These are phyloP conservation scores for Zenarchopterus dispar DNA, from an alignment of 2,797 vertebrate genomes.

Conservation along the genomic window DNA sequence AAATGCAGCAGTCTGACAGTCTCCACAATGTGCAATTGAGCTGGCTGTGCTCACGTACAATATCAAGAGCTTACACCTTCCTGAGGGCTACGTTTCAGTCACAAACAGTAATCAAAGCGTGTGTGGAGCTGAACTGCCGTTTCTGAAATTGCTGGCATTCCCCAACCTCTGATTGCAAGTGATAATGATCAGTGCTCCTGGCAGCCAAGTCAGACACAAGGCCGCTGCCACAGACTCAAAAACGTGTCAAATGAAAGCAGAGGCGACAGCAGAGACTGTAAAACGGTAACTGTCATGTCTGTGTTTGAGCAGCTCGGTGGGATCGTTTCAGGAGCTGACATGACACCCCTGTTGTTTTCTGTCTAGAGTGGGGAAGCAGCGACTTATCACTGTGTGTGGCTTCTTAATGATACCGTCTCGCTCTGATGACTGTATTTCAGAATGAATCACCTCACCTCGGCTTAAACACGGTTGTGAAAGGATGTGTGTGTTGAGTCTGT, in stretches of 20 bases:
- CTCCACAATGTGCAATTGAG: slow-evolving; percentile 30
- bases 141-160: slow-evolving; percentile 49
- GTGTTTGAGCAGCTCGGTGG: slow-evolving; percentile 8
- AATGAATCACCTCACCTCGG: slow-evolving; percentile 58
- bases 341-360: slow-evolving; percentile 25
- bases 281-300: background rate
- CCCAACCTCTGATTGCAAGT: slow-evolving; percentile 48
- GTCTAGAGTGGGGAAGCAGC: slow-evolving; percentile 18
- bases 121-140: slow-evolving; percentile 44
- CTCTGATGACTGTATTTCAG: slow-evolving; percentile 42
- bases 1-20: slow-evolving; percentile 10
- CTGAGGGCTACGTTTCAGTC: slow-evolving; percentile 41
- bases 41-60: slow-evolving; percentile 30
- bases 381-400: slow-evolving; percentile 43
- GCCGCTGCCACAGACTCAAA: slow-evolving; percentile 21
- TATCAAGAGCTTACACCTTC: slow-evolving; percentile 32
- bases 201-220: slow-evolving; percentile 40
- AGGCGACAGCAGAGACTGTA: background rate
- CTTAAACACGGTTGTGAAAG: slow-evolving; percentile 38
- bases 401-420: slow-evolving; percentile 63
- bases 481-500: slow-evolving; percentile 29
- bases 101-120: slow-evolving; percentile 63
- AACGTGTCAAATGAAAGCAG: slow-evolving; percentile 9
- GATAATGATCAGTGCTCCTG: slow-evolving; percentile 49
- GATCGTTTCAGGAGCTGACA: slow-evolving; percentile 30